Base-by-base conservation (phyloP, 2,888 invertebrate species). In the Parnassius smintheus region DNA sequence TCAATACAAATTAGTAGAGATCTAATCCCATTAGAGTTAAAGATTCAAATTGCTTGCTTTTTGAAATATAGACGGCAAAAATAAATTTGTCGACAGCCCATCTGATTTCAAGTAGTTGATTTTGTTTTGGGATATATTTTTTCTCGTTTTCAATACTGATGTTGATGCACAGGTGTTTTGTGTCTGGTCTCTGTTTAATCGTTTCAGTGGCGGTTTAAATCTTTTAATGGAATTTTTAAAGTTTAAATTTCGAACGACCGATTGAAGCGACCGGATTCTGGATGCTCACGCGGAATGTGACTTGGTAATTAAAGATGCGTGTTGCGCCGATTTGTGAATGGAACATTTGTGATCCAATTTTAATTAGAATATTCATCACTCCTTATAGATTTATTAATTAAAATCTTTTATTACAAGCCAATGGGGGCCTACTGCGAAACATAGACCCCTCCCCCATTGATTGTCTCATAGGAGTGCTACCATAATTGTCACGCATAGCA, bases 121-220 rank as follows among this genome's bases (percentile, higher is more conserved):
- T 67, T 66, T 68, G 67, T 67, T 69, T 70, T 68, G 64, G 62
- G 59, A 50, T 59, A 45, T 62, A 56, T 67, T 66, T 66, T 68
- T 64, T 68, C 18, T 64, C 60, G 50, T 66, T 61, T 68, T 70
- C 62, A 61, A 64, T 66, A 57, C 51, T 46, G 46, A 63, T 65
- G 65, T 67, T 62, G 65, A 62, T 56, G 66, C 69, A 71, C 72
- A 74, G 72, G 74, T 73, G 73, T 66, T 68, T 49, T 49, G 49
- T 66, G 65, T 66, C 69, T 66, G 65, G 65, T 68, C 56, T 67
- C 61, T 65, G 64, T 66, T 65, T 64, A 11, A 48, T 54, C 53
- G 65, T 65, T 68, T 69, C 65, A 59, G 66, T 70, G 64, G 66
- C 66, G 52, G 65, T 62, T 61, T 42, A 46, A 58, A 56, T 62